Percentiles rank a stretch among this genome's conserved stretches.
Conservation (phyloP, 2,797 vertebrate species). For the Prunella strophiata region DNA sequence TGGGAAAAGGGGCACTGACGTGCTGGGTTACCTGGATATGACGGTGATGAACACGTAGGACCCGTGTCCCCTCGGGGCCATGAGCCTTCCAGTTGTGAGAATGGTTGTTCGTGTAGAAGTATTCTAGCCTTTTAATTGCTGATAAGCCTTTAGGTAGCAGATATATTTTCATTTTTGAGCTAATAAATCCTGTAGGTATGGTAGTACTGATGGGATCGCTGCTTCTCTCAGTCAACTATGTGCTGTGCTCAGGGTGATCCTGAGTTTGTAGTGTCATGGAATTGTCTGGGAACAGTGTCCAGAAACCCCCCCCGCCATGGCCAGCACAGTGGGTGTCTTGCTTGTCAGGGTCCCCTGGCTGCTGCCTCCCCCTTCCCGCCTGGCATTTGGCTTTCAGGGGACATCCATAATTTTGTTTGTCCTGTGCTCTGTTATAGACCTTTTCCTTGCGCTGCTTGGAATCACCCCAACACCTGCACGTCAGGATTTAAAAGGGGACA, state of each 20-base stretch:
- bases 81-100: not conserved
- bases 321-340: fast-evolving
- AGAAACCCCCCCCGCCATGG: fast-evolving
- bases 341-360: not conserved
- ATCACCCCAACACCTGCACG: not conserved
- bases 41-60: fast-evolving
- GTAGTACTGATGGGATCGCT: not conserved
- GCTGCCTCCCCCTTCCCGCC: not conserved
- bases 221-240: not conserved
- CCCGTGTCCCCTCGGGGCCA: fast-evolving
- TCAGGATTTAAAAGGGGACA: not conserved
- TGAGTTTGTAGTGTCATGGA: not conserved
- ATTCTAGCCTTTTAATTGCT: not conserved
- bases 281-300: not conserved
- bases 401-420: not conserved
- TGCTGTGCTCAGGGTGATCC: not conserved
- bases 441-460: not conserved
- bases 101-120: not conserved
- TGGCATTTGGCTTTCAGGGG: not conserved
- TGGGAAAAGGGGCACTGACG: fast-evolving
- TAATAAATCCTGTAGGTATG: not conserved
- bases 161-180: not conserved
- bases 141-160: not conserved
- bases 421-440: not conserved
- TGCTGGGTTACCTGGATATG: not conserved